Evolutionary conservation across 2,888 invertebrate genomes (phyloP).

Genomic region (Drosophila sordidula): DNA sequence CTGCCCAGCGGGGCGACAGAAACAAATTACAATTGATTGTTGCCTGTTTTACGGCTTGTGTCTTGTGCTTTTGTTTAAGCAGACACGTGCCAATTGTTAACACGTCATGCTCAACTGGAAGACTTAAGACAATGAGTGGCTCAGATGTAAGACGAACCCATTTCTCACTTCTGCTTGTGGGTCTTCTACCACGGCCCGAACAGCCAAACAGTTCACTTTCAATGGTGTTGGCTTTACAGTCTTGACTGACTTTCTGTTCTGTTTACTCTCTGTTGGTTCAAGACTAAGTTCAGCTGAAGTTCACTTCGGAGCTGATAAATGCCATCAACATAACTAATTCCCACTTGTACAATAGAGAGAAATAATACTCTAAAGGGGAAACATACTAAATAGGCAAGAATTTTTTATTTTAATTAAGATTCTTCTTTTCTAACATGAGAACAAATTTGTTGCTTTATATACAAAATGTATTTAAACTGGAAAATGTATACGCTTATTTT

Average conservation of each 20-base stretch:
- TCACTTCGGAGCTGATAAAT: background rate
- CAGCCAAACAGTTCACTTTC: conserved; percentile 52
- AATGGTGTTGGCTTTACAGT: conserved; percentile 39
- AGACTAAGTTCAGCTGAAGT: conserved; percentile 14
- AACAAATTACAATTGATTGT: conserved; percentile 49
- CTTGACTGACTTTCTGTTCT: conserved; percentile 14
- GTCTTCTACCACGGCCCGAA: conserved; percentile 56
- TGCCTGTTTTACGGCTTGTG: conserved; percentile 12
- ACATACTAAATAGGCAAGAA: too few relatives aligned
- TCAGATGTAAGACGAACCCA: conserved; percentile 44
- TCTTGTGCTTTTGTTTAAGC: conserved; percentile 10
- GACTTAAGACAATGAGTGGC: conserved; percentile 42
- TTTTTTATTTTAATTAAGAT: too few relatives aligned
- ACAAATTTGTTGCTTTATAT: too few relatives aligned
- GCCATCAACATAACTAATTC: background rate
- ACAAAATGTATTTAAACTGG: too few relatives aligned
- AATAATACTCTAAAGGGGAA: background rate
- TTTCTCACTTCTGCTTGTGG: conserved; percentile 61
- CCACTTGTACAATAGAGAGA: background rate
- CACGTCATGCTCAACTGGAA: conserved; percentile 32
- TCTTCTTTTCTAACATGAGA: too few relatives aligned
- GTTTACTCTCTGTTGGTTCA: conserved; percentile 7
- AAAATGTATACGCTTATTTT: too few relatives aligned
- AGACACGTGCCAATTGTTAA: conserved; percentile 60
- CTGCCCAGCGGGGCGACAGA: conserved; percentile 12